phyloP scores from a whole-genome alignment of 2,113 vertebrate genomes.

The Nothoprocta perdicaria region DNA sequence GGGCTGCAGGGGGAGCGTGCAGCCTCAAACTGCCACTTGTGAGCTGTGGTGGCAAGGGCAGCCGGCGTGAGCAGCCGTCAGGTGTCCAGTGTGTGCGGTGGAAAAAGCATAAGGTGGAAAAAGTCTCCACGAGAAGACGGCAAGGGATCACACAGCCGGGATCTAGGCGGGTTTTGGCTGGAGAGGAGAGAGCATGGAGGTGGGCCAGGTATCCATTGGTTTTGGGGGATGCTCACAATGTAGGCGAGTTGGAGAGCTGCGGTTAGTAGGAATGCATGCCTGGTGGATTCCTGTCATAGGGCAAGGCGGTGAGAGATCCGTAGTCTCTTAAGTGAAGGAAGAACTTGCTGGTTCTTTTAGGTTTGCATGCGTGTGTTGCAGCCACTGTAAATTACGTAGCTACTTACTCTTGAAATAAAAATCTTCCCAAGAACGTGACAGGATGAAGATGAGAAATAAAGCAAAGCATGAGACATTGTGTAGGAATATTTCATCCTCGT shows the following conservation, averaged over 20 bases:
- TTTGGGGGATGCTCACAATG: neutral
- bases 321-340: neutral
- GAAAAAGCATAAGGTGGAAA: neutral
- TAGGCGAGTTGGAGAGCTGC: neutral
- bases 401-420: slow-evolving; percentile 9
- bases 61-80: neutral
- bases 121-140: neutral
- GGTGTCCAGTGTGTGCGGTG: neutral
- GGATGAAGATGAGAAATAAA: slow-evolving; percentile 7
- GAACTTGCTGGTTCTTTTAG: neutral
- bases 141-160: neutral
- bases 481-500: neutral
- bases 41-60: neutral
- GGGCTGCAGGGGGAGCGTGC: neutral
- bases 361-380: neutral
- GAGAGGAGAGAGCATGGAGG: neutral
- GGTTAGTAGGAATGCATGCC: neutral
- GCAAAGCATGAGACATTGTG: neutral
- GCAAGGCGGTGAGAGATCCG: neutral
- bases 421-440: neutral
- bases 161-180: neutral
- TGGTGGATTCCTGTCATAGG: neutral
- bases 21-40: neutral
- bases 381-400: neutral
- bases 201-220: neutral